Conservation (phyloP, 2,888 invertebrate species). For the Coremacera marginata region DNA sequence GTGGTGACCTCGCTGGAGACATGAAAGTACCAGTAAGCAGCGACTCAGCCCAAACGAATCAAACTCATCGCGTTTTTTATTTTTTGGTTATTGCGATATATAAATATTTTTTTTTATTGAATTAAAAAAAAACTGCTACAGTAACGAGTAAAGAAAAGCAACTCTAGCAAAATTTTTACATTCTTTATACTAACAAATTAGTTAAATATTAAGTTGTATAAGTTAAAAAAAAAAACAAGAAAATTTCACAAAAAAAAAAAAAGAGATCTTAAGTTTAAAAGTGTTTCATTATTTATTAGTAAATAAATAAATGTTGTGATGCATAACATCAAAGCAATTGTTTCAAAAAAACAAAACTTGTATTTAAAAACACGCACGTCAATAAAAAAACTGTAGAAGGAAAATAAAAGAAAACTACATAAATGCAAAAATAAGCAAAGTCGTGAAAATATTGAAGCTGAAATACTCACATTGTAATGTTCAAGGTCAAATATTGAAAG, state of each 20-base stretch:
- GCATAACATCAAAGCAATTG: not conserved
- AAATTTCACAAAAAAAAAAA: constrained; percentile 15
- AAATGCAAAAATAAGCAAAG: no score
- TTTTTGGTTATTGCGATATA: constrained; percentile 29
- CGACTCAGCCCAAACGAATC: constrained; percentile 23
- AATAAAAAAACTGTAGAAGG: constrained; percentile 24
- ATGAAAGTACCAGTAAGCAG: constrained; percentile 67
- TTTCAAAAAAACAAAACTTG: not conserved
- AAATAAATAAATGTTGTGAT: not conserved
- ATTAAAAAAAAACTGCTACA: constrained; percentile 33
- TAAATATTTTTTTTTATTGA: constrained; percentile 30
- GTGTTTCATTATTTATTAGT: no score
- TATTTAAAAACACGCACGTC: no score
- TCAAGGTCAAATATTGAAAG: constrained; percentile 9
- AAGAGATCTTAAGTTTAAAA: not conserved
- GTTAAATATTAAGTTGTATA: not conserved
- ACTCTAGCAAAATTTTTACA: constrained; percentile 42
- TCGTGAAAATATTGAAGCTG: constrained; percentile 17
- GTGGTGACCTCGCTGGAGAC: constrained; percentile 69
- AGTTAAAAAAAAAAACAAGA: constrained; percentile 15
- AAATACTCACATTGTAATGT: not conserved
- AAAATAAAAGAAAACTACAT: no score
- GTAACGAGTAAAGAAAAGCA: constrained; percentile 41
- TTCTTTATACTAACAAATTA: constrained; percentile 18
- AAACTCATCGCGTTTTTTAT: not conserved